phyloP scores from a whole-genome alignment of 2,113 vertebrate species.

The Hemicordylus capensis region DNA sequence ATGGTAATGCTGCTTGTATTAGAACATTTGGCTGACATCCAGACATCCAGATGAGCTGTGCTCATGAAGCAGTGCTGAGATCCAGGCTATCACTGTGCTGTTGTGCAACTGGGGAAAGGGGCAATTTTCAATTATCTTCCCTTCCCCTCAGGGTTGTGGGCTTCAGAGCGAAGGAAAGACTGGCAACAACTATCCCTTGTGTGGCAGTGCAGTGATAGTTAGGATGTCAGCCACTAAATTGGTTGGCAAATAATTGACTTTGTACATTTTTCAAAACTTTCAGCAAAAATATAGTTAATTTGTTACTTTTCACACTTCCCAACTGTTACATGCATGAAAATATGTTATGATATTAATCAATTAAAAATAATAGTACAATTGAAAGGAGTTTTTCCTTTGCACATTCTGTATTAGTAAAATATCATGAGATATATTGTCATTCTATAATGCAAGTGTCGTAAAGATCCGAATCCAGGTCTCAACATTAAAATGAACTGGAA shows the following conservation, averaged over 20 bases:
- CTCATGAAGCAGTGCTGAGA: too few species aligned
- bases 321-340: not conserved
- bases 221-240: too few species aligned
- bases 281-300: not conserved
- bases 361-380: not conserved
- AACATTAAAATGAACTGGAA: not conserved
- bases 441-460: not conserved
- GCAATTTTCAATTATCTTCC: too few species aligned
- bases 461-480: not conserved
- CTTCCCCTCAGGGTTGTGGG: too few species aligned
- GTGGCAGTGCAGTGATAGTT: too few species aligned
- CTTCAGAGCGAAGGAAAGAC: too few species aligned
- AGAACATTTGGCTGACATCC: too few species aligned
- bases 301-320: not conserved
- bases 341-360: not conserved
- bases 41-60: too few species aligned
- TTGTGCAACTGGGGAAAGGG: too few species aligned
- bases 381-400: not conserved
- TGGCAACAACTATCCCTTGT: too few species aligned
- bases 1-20: not conserved
- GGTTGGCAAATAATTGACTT: not conserved
- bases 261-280: not conserved
- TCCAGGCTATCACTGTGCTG: too few species aligned
- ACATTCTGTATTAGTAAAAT: not conserved
- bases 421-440: not conserved